Conservation (phyloP, 2,888 invertebrate genomes). For the Pseudoips prasinana region DNA sequence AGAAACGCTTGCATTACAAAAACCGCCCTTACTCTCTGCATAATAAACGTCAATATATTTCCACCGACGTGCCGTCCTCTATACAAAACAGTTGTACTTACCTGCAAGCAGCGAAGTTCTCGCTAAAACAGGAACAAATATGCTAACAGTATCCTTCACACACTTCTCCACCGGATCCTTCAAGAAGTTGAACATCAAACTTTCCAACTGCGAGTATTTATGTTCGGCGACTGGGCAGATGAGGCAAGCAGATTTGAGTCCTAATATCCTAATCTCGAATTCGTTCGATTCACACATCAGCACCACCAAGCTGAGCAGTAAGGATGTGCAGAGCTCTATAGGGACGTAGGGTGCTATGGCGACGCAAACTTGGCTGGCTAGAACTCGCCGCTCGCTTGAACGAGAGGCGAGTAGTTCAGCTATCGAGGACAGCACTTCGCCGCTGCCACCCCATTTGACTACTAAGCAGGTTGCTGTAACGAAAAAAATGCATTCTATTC, state of each 20-base stretch:
- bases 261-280: slow-evolving; percentile 59
- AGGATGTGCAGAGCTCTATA: slow-evolving; percentile 70
- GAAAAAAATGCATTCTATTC: neutral
- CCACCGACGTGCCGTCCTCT: too few relatives aligned
- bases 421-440: slow-evolving; percentile 68
- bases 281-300: slow-evolving; percentile 77
- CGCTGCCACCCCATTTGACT: slow-evolving; percentile 75
- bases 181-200: slow-evolving; percentile 66
- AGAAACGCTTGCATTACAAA: too few relatives aligned
- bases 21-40: too few relatives aligned
- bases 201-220: slow-evolving; percentile 69
- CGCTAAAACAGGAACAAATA: slow-evolving; percentile 68
- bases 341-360: slow-evolving; percentile 72
- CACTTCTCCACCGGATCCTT: slow-evolving; percentile 66
- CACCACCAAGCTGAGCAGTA: slow-evolving; percentile 67
- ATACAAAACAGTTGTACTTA: too few relatives aligned
- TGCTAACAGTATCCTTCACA: slow-evolving; percentile 62
- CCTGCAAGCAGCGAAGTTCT: slow-evolving; percentile 68
- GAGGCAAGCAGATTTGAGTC: slow-evolving; percentile 65
- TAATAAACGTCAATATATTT: too few relatives aligned
- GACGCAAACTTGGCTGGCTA: slow-evolving; percentile 71
- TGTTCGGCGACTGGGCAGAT: slow-evolving; percentile 70
- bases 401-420: slow-evolving; percentile 66
- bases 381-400: slow-evolving; percentile 57
- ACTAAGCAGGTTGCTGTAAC: slow-evolving; percentile 68